These are phyloP conservation scores for Danio aesculapii DNA, from an alignment of 2,797 vertebrate species.

Conservation along the genomic window DNA sequence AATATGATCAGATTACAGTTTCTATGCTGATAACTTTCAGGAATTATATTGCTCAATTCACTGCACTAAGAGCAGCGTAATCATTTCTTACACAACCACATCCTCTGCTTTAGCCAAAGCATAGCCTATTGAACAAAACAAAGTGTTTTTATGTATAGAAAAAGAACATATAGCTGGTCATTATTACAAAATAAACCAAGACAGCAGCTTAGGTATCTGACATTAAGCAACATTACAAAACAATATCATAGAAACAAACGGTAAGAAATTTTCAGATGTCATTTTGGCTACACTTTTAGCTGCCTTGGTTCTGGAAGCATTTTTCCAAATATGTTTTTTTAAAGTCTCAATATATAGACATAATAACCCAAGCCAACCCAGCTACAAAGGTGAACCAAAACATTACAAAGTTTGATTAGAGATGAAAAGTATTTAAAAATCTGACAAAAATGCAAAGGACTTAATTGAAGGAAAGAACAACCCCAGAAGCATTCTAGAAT, in stretches of 20 bases:
- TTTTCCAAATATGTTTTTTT: neutral
- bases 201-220: neutral
- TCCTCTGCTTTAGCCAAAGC: neutral
- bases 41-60: conserved; percentile 37
- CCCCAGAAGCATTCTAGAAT: neutral
- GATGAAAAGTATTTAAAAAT: neutral
- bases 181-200: neutral
- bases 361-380: too few species aligned
- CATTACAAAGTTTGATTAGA: neutral
- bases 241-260: neutral
- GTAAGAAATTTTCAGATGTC: too few species aligned
- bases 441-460: neutral
- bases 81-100: conserved; percentile 15
- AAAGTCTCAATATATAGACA: neutral
- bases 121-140: neutral
- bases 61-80: neutral
- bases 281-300: too few species aligned
- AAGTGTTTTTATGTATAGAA: too few species aligned
- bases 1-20: conserved; percentile 22
- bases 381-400: neutral
- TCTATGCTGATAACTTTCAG: conserved; percentile 7
- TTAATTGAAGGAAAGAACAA: neutral
- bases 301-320: neutral
- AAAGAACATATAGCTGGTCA: neutral
- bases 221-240: neutral